phyloP scores from a whole-genome alignment of 2,888 invertebrate species.

The Neria commutata region DNA sequence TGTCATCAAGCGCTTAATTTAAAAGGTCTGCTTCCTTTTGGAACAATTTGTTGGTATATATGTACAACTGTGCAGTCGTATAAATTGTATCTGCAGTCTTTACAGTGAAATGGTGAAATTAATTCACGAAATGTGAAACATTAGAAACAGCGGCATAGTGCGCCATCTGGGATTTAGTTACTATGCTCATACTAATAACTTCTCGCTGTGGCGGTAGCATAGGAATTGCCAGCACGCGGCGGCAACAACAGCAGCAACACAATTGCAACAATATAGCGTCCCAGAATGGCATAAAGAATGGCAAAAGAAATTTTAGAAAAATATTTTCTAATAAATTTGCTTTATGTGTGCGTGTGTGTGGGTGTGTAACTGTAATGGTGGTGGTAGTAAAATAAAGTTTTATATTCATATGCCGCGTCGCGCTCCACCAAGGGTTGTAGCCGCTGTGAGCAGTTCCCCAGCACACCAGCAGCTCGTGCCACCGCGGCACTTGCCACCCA shows the following conservation, averaged over 20 bases:
- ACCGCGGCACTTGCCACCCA: constrained; percentile 27
- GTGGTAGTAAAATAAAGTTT: constrained; percentile 35
- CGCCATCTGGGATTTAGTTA: constrained; percentile 61
- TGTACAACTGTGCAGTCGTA: background rate
- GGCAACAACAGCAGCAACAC: constrained; percentile 37
- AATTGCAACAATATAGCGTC: constrained; percentile 58
- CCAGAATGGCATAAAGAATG: constrained; percentile 57
- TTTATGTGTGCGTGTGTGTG: constrained; percentile 60
- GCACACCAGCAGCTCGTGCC: background rate
- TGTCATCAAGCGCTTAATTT: too few relatives aligned
- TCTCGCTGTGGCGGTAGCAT: background rate
- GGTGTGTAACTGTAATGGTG: constrained; percentile 34
- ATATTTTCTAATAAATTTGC: constrained; percentile 62
- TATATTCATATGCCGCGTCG: constrained; percentile 25
- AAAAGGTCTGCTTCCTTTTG: too few relatives aligned
- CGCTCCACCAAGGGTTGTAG: constrained; percentile 15
- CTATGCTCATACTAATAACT: constrained; percentile 30
- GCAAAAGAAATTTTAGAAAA: constrained; percentile 36
- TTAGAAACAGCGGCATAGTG: constrained; percentile 55
- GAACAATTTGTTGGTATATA: too few relatives aligned
- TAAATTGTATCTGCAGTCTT: background rate
- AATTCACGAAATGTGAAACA: too few relatives aligned
- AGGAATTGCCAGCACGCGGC: constrained; percentile 12
- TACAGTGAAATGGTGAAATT: background rate
- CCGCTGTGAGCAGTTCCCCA: background rate